phyloP scores from a whole-genome alignment of 2,113 vertebrate genomes.

The Pseudopipra pipra region DNA sequence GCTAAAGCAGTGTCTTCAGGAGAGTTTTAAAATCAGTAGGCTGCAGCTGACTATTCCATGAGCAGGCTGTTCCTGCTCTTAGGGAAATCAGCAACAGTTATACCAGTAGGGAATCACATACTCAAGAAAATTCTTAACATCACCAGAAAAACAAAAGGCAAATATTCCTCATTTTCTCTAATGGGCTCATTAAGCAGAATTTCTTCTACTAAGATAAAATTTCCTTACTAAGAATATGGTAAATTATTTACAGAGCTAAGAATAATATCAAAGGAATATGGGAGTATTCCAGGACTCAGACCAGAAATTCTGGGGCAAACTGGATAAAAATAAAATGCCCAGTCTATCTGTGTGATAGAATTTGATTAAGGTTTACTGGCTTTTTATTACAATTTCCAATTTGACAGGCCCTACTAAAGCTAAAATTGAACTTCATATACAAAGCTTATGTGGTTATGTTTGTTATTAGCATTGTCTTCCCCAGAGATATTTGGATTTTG shows the following conservation, averaged over 20 bases:
- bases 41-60: not conserved
- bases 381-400: constrained; percentile 59
- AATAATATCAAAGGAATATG: not conserved
- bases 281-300: not conserved
- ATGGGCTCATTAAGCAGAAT: not conserved
- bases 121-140: not conserved
- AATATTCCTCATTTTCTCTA: not conserved
- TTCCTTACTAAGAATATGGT: not conserved
- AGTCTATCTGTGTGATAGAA: constrained; percentile 20
- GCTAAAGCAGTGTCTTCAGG: not conserved
- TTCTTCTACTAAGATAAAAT: not conserved
- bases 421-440: constrained; percentile 65
- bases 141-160: not conserved
- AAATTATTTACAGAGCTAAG: constrained; percentile 13
- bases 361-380: constrained; percentile 64
- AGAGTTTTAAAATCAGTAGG: not conserved
- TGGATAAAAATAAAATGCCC: constrained; percentile 29
- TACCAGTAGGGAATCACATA: not conserved
- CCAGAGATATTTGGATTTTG: constrained; percentile 62
- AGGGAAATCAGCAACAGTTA: not conserved
- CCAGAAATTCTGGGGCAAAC: constrained; percentile 22
- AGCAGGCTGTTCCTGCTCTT: not conserved
- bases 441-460: constrained; percentile 60
- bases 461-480: constrained; percentile 66
- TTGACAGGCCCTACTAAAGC: constrained; percentile 56